These are phyloP conservation scores for Drosophila anomalata DNA, from an alignment of 2,888 invertebrate species.

Conservation along the genomic window DNA sequence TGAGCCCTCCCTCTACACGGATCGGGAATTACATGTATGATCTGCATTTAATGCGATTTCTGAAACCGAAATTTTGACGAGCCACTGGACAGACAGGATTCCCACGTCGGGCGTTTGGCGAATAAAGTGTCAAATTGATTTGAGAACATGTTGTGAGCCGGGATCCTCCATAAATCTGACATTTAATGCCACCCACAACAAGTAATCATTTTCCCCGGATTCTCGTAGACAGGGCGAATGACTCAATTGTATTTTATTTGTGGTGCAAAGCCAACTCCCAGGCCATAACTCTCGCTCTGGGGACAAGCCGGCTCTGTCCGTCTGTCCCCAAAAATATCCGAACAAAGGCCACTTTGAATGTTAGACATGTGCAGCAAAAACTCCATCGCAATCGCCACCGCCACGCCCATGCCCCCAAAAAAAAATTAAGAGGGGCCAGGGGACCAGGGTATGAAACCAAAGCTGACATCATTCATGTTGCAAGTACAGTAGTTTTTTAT, in stretches of 20 bases:
- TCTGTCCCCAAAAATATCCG: slow-evolving; percentile 22
- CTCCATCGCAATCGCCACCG: slow-evolving; percentile 45
- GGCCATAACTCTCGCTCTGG: slow-evolving; percentile 46
- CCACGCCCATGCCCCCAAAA: slow-evolving; percentile 50
- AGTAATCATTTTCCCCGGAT: slow-evolving; percentile 51
- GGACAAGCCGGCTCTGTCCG: slow-evolving; percentile 36
- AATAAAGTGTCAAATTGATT: slow-evolving; percentile 75
- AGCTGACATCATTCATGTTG: slow-evolving; percentile 74
- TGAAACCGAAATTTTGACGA: slow-evolving; percentile 48
- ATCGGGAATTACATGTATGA: slow-evolving; percentile 32
- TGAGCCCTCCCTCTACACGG: background rate
- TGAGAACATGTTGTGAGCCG: slow-evolving; percentile 51
- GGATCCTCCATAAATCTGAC: slow-evolving; percentile 73
- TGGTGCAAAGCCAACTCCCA: slow-evolving; percentile 49
- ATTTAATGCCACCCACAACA: slow-evolving; percentile 75
- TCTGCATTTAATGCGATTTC: slow-evolving; percentile 59
- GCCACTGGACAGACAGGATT: slow-evolving; percentile 45
- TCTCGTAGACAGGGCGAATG: slow-evolving; percentile 56
- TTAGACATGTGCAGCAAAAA: slow-evolving; percentile 69
- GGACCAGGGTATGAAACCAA: slow-evolving; percentile 59
- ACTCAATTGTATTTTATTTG: slow-evolving; percentile 66
- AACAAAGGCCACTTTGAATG: slow-evolving; percentile 70
- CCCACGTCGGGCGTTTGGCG: slow-evolving; percentile 63
- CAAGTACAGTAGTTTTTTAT: slow-evolving; percentile 31
- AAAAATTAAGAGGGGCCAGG: slow-evolving; percentile 41